phyloP scores from a whole-genome alignment of 2,888 invertebrate species.

The Sepioteuthis lessoniana region DNA sequence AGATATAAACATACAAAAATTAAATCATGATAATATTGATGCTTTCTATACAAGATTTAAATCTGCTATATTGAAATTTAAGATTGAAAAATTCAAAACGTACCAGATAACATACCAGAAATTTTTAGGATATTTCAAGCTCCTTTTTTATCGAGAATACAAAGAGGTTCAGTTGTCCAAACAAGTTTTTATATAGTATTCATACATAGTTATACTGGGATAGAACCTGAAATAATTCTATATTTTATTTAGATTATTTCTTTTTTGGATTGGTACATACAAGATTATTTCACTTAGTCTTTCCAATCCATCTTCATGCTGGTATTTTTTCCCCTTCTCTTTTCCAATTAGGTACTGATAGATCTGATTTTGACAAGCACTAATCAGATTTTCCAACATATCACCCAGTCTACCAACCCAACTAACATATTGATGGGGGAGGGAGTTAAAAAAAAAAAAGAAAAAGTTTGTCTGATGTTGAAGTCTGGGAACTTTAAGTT shows the following conservation, averaged over 20 bases:
- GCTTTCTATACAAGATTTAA: no score
- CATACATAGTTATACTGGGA: neutral
- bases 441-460: neutral
- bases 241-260: neutral
- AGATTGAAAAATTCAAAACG: no score
- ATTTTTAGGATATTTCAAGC: no score
- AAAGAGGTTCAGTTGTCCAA: no score
- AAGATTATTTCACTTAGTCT: neutral
- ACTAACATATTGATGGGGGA: neutral
- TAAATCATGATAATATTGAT: no score
- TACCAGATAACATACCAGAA: no score
- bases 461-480: neutral
- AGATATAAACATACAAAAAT: no score
- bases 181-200: no score
- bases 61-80: no score
- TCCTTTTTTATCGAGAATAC: no score
- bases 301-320: neutral
- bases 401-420: neutral
- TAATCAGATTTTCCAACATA: neutral
- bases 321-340: neutral
- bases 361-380: neutral
- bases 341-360: neutral
- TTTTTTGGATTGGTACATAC: neutral
- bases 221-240: neutral
- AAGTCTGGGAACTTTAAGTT: neutral